Percentiles rank a stretch among this genome's conserved stretches.
Conservation (phyloP, 2,888 invertebrate species). For the Leucophora obtusa region DNA sequence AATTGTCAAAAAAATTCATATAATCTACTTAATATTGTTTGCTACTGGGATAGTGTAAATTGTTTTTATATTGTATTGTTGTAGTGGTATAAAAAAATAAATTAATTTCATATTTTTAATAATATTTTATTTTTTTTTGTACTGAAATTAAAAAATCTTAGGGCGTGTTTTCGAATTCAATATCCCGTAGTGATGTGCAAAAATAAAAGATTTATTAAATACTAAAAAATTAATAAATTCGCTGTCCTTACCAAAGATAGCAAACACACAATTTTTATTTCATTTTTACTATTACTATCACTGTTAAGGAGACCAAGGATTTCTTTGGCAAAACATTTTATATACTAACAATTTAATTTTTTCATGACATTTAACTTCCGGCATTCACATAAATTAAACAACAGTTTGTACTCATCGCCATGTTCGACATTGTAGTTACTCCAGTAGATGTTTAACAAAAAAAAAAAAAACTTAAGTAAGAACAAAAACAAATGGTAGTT, state of each 20-base stretch:
- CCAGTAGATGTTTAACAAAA: neutral
- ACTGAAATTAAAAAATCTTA: neutral
- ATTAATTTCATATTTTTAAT: conserved; percentile 11
- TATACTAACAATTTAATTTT: conserved; percentile 56
- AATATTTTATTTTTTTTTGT: neutral
- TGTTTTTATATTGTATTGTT: neutral
- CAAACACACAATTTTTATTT: conserved; percentile 6
- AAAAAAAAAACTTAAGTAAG: too few species aligned
- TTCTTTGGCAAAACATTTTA: conserved; percentile 24
- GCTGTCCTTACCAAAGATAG: conserved; percentile 23
- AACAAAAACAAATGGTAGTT: too few species aligned
- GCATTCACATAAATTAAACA: conserved; percentile 57
- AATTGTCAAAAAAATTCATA: too few species aligned
- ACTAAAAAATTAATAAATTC: conserved; percentile 47
- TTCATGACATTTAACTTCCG: conserved; percentile 62
- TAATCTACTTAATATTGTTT: too few species aligned
- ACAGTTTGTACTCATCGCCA: neutral
- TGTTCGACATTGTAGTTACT: conserved; percentile 22
- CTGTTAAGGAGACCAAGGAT: conserved; percentile 5
- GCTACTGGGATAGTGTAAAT: too few species aligned
- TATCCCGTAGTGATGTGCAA: conserved; percentile 38
- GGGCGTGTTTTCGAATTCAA: conserved; percentile 31
- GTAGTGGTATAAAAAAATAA: neutral
- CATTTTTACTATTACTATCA: neutral
- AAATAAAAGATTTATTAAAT: conserved; percentile 19